These are phyloP conservation scores for Stichodactyla mertensii DNA, from an alignment of 64 coral and sea anemone genomes.

Conservation along the genomic window DNA sequence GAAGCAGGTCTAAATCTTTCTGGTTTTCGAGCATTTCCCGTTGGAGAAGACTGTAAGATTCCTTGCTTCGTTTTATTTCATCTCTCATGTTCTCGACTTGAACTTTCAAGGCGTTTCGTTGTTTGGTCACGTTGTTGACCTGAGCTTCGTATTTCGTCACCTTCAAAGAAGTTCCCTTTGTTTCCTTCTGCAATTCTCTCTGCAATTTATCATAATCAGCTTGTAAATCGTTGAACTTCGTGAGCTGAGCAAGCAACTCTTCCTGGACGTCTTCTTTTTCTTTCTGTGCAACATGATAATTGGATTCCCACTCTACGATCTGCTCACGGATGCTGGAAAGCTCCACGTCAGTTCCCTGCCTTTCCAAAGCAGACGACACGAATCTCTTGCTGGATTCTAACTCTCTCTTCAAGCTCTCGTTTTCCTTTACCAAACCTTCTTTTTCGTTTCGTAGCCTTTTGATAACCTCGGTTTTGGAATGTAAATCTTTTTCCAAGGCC, in stretches of 20 bases:
- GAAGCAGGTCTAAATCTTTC: conserved; percentile 70
- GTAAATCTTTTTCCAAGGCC: conserved; percentile 63
- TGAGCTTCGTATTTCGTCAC: conserved; percentile 78
- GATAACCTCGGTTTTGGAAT: conserved; percentile 54
- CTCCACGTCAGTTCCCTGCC: conserved; percentile 35
- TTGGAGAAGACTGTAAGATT: conserved; percentile 64
- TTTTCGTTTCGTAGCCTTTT: conserved; percentile 79
- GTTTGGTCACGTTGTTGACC: conserved; percentile 66
- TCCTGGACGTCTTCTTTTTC: conserved; percentile 92
- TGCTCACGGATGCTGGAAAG: conserved; percentile 70
- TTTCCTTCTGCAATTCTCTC: conserved; percentile 73
- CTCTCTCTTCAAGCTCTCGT: conserved; percentile 68
- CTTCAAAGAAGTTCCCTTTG: conserved; percentile 64
- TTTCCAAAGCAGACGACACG: conserved; percentile 39
- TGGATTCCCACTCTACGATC: conserved; percentile 76
- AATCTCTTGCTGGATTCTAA: conserved; percentile 61
- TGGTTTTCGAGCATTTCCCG: conserved; percentile 71
- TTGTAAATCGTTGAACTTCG: conserved; percentile 75
- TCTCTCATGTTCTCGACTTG: conserved; percentile 72
- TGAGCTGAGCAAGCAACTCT: conserved; percentile 60
- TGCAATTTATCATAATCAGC: conserved; percentile 64
- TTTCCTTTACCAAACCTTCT: conserved; percentile 47
- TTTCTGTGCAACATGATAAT: conserved; percentile 78
- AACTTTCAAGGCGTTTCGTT: conserved; percentile 67
- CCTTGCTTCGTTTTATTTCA: conserved; percentile 67